Percentiles rank a stretch among this genome's conserved stretches.
These are phyloP conservation scores for Ciconia maguari DNA, from an alignment of 2,113 vertebrate genomes.

Conservation along the genomic window DNA sequence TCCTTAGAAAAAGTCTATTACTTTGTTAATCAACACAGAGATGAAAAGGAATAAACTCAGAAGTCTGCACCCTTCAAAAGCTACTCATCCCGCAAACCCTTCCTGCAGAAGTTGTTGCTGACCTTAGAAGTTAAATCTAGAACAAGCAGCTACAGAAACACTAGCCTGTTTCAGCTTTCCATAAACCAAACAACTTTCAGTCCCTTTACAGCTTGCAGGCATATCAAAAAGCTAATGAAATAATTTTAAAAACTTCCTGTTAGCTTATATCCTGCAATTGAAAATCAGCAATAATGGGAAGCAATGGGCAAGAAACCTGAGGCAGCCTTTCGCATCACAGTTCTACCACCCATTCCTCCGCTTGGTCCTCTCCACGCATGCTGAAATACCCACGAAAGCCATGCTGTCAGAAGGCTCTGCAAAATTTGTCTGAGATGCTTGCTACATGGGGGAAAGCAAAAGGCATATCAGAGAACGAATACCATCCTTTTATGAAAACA, in stretches of 20 bases:
- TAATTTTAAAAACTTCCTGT: not conserved
- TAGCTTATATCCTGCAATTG: slow-evolving; percentile 1
- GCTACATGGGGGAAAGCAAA: not conserved
- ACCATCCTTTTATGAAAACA: not conserved
- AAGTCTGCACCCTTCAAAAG: not conserved
- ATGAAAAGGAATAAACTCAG: not conserved
- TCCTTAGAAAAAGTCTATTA: not conserved
- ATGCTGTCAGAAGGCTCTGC: not conserved
- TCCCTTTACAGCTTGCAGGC: not conserved
- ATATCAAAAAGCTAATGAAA: not conserved
- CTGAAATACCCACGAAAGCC: not conserved
- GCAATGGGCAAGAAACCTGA: not conserved
- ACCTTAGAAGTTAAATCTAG: not conserved
- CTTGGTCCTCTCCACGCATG: accelerated
- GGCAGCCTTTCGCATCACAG: not conserved
- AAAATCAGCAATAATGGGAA: not conserved
- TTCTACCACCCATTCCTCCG: not conserved
- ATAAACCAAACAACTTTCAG: not conserved
- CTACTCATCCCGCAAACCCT: not conserved
- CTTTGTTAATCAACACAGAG: not conserved
- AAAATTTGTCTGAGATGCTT: not conserved
- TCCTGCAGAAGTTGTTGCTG: not conserved
- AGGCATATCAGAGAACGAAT: not conserved
- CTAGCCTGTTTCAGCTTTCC: not conserved
- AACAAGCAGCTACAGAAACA: not conserved